Evolutionary conservation across 1,140 invertebrate species (phyloP).

Genomic region (Drosophila yakuba): DNA sequence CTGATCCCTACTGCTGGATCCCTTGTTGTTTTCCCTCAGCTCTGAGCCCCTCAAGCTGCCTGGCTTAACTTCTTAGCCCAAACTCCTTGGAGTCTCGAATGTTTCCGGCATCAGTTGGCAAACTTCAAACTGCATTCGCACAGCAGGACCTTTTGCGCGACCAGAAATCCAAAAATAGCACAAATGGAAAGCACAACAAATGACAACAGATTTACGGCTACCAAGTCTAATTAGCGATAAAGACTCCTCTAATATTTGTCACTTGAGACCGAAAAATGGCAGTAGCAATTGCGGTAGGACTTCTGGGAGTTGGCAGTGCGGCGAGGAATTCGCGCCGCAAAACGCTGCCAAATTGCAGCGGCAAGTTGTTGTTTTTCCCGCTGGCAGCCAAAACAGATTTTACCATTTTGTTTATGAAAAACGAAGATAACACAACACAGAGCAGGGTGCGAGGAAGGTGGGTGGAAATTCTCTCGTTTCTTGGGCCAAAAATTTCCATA

Average conservation of each 20-base stretch:
- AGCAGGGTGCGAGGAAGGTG: background rate
- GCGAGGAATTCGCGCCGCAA: slow-evolving; percentile 32
- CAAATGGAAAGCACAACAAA: slow-evolving; percentile 50
- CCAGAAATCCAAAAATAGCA: background rate
- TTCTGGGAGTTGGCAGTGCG: slow-evolving; percentile 27
- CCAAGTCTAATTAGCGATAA: slow-evolving; percentile 82
- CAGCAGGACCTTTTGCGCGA: slow-evolving; percentile 27
- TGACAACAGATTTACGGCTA: slow-evolving; percentile 82
- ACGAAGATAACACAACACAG: slow-evolving; percentile 39
- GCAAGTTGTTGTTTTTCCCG: slow-evolving; percentile 57
- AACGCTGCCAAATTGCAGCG: slow-evolving; percentile 78
- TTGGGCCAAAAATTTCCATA: slow-evolving; percentile 49
- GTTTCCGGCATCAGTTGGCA: slow-evolving; percentile 74
- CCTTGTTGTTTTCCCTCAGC: background rate
- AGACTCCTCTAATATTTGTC: slow-evolving; percentile 83
- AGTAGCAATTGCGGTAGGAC: slow-evolving; percentile 37
- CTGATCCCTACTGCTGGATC: slow-evolving; percentile 4
- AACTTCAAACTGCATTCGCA: slow-evolving; percentile 72
- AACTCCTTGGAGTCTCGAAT: slow-evolving; percentile 69
- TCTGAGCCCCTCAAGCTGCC: slow-evolving; percentile 2
- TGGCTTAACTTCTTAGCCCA: slow-evolving; percentile 34
- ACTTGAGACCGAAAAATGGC: slow-evolving; percentile 78
- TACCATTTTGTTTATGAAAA: slow-evolving; percentile 80
- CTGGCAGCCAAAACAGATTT: slow-evolving; percentile 78
- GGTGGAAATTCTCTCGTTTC: slow-evolving; percentile 19